Percentiles rank a stretch among this genome's conserved stretches.
Conservation (phyloP, 2,113 vertebrate genomes). For the Coracopsis vasa region DNA sequence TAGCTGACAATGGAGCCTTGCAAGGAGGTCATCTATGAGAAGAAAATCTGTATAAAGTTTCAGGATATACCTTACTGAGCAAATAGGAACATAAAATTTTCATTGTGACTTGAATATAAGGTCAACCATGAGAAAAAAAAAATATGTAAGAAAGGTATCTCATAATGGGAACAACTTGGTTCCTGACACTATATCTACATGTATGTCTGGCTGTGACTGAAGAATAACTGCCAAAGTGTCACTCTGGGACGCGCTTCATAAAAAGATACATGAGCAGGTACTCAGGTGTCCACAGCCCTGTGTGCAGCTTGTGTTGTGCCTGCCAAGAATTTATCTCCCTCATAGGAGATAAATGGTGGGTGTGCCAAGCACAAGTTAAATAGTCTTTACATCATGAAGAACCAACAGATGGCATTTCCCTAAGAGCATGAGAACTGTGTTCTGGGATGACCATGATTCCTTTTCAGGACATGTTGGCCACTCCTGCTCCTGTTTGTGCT, state of each 20-base stretch:
- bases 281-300: neutral
- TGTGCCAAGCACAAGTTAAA: neutral
- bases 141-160: neutral
- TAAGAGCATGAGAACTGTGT: neutral
- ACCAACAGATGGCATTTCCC: neutral
- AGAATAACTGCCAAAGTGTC: neutral
- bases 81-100: neutral
- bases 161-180: neutral
- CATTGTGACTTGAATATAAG: neutral
- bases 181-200: neutral
- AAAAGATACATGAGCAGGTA: neutral
- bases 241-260: fast-evolving
- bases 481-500: neutral
- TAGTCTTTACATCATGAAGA: fast-evolving
- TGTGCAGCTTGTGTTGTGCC: fast-evolving
- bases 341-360: fast-evolving
- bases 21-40: neutral
- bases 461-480: fast-evolving
- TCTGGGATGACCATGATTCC: neutral
- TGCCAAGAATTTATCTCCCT: neutral
- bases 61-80: neutral
- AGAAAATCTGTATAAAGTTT: neutral
- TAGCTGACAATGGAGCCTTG: fast-evolving
- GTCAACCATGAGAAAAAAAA: neutral
- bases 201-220: neutral